Conservation (phyloP, 2,888 invertebrate species). For the Himalopsyche japonica region DNA sequence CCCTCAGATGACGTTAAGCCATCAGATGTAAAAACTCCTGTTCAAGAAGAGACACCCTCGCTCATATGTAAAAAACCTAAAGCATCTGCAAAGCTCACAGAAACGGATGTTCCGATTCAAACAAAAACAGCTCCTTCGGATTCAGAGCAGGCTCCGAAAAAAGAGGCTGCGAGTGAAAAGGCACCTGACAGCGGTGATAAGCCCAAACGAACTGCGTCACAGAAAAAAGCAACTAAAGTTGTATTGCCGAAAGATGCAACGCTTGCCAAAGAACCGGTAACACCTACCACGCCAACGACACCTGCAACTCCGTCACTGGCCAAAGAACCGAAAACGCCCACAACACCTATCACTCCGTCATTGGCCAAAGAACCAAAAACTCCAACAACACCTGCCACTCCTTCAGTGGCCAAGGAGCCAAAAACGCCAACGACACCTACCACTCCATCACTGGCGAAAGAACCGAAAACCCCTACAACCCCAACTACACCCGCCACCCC, state of each 20-base stretch:
- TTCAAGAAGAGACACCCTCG: background rate
- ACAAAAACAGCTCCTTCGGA: background rate
- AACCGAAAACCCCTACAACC: background rate
- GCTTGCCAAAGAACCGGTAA: conserved; percentile 24
- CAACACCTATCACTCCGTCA: no score
- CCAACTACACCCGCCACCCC: conserved; percentile 25
- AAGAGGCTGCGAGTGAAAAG: background rate
- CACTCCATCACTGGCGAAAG: background rate
- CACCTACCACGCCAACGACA: conserved; percentile 29
- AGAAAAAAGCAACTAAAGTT: conserved; percentile 7
- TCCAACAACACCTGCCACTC: no score
- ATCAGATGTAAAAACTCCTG: background rate
- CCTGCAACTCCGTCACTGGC: no score
- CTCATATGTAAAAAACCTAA: background rate
- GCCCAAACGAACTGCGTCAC: background rate
- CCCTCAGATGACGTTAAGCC: background rate
- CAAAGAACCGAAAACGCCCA: no score
- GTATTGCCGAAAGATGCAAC: background rate
- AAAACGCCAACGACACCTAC: conserved; percentile 28
- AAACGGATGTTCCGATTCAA: background rate
- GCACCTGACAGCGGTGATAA: background rate
- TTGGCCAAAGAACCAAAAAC: no score
- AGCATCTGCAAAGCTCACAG: background rate
- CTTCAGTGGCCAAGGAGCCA: no score
- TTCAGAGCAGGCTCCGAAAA: background rate